Base-by-base conservation (phyloP, 2,888 invertebrate species). In the Amiota minor region DNA sequence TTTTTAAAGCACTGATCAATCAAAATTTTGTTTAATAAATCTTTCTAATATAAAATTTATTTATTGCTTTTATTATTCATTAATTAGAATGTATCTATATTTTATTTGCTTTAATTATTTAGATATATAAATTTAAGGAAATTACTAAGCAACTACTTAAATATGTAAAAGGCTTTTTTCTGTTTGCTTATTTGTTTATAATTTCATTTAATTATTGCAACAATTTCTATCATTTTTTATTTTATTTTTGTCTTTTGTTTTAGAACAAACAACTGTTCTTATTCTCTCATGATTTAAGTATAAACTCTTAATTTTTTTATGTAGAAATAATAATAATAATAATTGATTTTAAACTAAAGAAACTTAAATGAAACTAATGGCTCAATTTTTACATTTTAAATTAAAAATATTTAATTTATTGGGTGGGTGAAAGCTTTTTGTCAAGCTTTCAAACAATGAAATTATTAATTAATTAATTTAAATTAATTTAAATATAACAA, bases 121-220 rank as follows among this genome's bases (percentile, higher is more conserved):
- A 59, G 18, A 12, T 59, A 59, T 20, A 9, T 20, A 59, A 71
- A 72, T 77, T 69, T 35, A 62, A 56, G 70, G 73, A 74, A 75
- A 78, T 80, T 75, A 83, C 83, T 85, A 83, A 71, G 77, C 78
- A 77, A 78, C 84, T 85, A 85, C 78, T 81, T 84, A 85, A 75
- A 20, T 47, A 35, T 74, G 78, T 69, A 79, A 82, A 83, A 83
- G 79, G 84, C 81, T 74, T 77, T 72, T 69, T 10, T 35, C n/a
- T n/a, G n/a, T n/a, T n/a, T n/a, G n/a, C n/a, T n/a, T 3, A 8
- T 35, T 35, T 2, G 6, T 35, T 35, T 4, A 35, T 35, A 55
- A 20, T 71, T 70, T 65, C 23, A 46, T 83, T 82, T 55, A 62
- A 61, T 71, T 72, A 72, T 72, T 72, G 72, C 68, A 72, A 72